Base-by-base conservation (phyloP, 2,113 vertebrate species). In the Cyphomyrus discorhynchus region DNA sequence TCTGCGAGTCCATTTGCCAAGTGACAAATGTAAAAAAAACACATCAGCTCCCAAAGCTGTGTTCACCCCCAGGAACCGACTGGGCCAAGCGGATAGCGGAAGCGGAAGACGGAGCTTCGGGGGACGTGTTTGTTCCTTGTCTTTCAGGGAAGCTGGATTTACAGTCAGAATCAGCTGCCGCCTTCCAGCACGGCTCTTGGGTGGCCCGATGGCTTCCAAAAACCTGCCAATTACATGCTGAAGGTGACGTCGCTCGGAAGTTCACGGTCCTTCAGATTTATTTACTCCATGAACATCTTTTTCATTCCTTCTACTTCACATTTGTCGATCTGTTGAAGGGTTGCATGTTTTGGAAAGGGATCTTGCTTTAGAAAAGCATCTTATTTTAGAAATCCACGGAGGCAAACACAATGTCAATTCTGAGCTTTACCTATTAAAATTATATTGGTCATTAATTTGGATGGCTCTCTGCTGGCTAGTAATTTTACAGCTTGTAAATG, bases 401-500 rank as follows among this genome's bases (percentile, higher is more conserved):
- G 35, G 15, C 35, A 42, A 80, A 80, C 11, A 77, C 74, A 19
- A 80, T 80, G 74, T 35, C 74, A 80, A 6, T 39, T 42, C 31
- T 80, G 31, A 39, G 17, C 35, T 39, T 80, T 42, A 80, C 74
- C 35, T 39, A 80, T 80, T 80, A 80, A 80, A 80, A 80, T 80
- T 15, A 80, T 80, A 80, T 80, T 42, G 35, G 74, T 35, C 74
- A 80, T 80, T 80, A 19, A 39, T 80, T 17, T 42, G 74, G 35
- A 80, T 19, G 74, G 74, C 35, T 42, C 74, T 80, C 31, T 80
- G 74, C 35, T 42, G 17, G 31, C 74, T 80, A 80, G 35, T 80
- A 80, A 80, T 80, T 80, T 80, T 80, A 80, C 13, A 80, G 35
- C 74, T 80, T 80, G 74, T 80, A 80, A 80, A 80, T 80, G 74